Conservation (phyloP, 2,113 vertebrate species). For the Rousettus leschenaultii region DNA sequence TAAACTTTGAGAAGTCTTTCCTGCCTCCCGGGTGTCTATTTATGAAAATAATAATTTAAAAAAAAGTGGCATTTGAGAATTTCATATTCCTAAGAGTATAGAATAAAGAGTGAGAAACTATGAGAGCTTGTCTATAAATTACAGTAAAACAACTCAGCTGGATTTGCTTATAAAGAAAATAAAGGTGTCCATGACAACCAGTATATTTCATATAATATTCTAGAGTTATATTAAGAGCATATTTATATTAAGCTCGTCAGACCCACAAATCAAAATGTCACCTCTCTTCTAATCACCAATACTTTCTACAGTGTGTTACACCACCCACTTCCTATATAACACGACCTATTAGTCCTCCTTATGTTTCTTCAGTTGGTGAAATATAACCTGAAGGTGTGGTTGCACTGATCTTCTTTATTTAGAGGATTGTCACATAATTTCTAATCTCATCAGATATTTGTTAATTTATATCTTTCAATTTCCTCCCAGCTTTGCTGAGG, state of each 20-base stretch:
- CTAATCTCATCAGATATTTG: background rate
- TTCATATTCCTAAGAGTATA: conserved; percentile 22
- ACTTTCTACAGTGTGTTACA: background rate
- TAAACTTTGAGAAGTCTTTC: background rate
- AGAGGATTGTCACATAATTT: background rate
- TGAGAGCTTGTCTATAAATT: background rate
- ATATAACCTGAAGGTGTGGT: background rate
- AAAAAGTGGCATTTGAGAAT: background rate
- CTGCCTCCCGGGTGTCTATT: background rate
- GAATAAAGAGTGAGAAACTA: conserved; percentile 22
- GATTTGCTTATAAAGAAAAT: conserved; percentile 35
- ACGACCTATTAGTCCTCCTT: background rate
- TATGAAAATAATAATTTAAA: background rate
- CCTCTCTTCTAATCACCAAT: background rate
- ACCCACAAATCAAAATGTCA: background rate
- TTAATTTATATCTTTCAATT: background rate
- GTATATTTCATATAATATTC: background rate
- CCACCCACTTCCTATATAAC: background rate
- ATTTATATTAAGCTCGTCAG: conserved; percentile 4
- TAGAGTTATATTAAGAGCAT: background rate
- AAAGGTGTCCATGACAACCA: conserved; percentile 34
- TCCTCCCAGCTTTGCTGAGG: background rate
- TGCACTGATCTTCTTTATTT: background rate
- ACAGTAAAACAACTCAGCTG: background rate
- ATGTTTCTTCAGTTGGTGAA: background rate